A percentile compares a stretch with the other conserved stretches of the same genome.
Conservation (phyloP, 2,113 vertebrate genomes). For the Petroica traversi region DNA sequence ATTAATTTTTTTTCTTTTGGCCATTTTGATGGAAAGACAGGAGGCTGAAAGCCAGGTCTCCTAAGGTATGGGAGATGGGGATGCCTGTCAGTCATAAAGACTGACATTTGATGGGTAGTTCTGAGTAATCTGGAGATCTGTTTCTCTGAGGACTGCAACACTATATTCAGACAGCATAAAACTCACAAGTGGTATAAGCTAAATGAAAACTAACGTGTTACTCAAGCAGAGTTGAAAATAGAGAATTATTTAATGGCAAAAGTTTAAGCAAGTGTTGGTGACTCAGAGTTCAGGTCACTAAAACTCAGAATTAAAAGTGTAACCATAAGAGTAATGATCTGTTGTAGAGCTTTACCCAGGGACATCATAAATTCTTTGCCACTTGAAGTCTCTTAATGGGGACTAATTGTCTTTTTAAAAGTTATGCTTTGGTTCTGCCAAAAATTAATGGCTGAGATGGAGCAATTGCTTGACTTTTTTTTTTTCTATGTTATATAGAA, state of each 20-base stretch:
- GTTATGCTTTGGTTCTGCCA: conserved; percentile 7
- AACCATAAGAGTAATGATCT: background rate
- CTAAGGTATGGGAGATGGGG: background rate
- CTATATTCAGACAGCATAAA: background rate
- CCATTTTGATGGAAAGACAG: background rate
- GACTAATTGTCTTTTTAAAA: conserved; percentile 6
- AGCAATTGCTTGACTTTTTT: background rate
- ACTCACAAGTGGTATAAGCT: background rate
- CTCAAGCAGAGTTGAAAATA: background rate
- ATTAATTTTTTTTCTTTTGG: background rate
- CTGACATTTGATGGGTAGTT: background rate
- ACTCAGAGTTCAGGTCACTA: background rate
- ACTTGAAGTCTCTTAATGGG: background rate
- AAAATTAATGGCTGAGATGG: background rate
- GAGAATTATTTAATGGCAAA: background rate
- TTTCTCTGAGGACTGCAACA: background rate
- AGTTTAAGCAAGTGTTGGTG: background rate
- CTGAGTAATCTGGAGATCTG: background rate
- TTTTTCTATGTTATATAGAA: background rate
- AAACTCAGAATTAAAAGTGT: conserved; percentile 4
- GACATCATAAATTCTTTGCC: background rate
- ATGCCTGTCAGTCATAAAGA: background rate
- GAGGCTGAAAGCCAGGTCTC: background rate
- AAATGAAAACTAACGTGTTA: background rate
- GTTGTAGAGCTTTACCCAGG: background rate